These are phyloP conservation scores for Peromyscus eremicus DNA, from an alignment of 2,797 vertebrate genomes.

Conservation along the genomic window DNA sequence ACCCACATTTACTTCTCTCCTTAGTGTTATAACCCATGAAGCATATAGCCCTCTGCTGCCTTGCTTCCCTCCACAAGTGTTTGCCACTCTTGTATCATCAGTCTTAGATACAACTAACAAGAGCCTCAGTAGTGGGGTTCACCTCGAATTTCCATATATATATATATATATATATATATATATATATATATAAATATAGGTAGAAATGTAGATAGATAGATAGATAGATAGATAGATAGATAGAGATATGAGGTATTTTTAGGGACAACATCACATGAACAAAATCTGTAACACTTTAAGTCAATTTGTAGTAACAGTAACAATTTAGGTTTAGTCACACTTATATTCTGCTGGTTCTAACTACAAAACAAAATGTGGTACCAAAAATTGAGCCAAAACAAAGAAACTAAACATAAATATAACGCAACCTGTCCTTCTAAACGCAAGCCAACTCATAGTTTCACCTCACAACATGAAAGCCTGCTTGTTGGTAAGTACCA, in stretches of 20 bases:
- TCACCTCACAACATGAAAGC: neutral
- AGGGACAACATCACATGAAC: neutral
- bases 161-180: too few relatives aligned
- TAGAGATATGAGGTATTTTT: neutral
- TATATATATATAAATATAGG: neutral
- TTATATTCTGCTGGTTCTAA: neutral
- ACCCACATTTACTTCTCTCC: neutral
- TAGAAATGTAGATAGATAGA: neutral
- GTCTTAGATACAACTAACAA: neutral
- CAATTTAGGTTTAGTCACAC: neutral
- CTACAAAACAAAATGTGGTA: conserved; percentile 19
- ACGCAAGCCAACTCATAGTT: conserved; percentile 1
- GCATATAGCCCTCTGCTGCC: neutral
- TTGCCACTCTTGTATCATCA: neutral
- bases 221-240: neutral
- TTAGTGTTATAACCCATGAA: neutral
- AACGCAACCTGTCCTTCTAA: neutral
- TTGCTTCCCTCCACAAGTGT: neutral
- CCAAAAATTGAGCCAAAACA: neutral
- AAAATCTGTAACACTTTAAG: conserved; percentile 15
- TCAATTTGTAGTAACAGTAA: neutral
- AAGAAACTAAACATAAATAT: neutral
- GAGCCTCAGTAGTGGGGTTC: neutral
- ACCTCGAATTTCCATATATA: neutral
- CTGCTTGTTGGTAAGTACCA: neutral